phyloP scores from a whole-genome alignment of 2,888 invertebrate genomes.

The Urechis unicinctus region DNA sequence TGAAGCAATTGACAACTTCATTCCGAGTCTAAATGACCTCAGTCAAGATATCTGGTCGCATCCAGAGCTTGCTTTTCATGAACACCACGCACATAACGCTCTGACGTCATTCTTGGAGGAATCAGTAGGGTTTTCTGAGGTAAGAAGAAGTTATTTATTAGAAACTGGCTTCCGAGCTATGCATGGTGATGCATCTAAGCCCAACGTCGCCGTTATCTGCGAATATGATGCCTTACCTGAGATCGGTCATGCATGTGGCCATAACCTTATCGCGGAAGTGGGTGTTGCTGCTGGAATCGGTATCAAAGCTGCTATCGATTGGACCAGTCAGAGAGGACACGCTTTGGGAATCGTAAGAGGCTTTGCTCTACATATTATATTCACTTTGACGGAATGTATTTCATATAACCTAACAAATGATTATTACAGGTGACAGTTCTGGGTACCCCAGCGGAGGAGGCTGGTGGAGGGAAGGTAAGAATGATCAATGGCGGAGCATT shows the following conservation, averaged over 20 bases:
- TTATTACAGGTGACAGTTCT: conserved; percentile 39
- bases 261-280: conserved; percentile 20
- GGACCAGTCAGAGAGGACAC: not conserved
- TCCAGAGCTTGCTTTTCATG: conserved; percentile 37
- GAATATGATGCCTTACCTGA: conserved; percentile 39
- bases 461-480: conserved; percentile 31
- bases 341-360: conserved; percentile 15
- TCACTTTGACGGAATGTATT: too few relatives aligned
- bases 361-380: too few relatives aligned
- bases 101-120: conserved; percentile 25
- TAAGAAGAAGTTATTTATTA: conserved; percentile 14
- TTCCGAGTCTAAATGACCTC: conserved; percentile 24
- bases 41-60: conserved; percentile 38
- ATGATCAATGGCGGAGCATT: conserved; percentile 31
- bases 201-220: conserved; percentile 42
- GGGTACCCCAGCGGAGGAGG: conserved; percentile 40
- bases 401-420: too few relatives aligned
- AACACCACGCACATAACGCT: conserved; percentile 29
- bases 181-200: conserved; percentile 12
- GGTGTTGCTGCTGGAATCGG: conserved; percentile 17
- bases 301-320: conserved; percentile 15
- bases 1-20: conserved; percentile 12
- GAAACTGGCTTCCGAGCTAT: conserved; percentile 10
- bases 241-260: conserved; percentile 20
- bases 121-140: conserved; percentile 27